Conservation (phyloP, 2,113 vertebrate species). For the Porphyrio hochstetteri region DNA sequence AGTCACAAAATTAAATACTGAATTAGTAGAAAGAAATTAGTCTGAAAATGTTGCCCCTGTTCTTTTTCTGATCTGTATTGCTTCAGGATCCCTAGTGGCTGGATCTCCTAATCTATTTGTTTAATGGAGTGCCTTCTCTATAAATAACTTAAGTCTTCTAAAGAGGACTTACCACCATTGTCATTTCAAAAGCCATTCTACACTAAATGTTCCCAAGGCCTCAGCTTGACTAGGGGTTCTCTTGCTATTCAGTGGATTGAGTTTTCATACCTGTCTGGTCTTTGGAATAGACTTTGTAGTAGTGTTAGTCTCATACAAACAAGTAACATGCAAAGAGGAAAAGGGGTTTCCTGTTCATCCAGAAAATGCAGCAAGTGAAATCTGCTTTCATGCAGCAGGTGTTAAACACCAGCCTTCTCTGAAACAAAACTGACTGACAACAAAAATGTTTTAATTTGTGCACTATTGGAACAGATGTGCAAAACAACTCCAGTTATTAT, state of each 20-base stretch:
- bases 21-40: not conserved
- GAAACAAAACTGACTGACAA: not conserved
- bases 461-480: not conserved
- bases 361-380: not conserved
- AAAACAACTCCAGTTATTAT: not conserved
- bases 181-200: not conserved
- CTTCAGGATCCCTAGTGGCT: not conserved
- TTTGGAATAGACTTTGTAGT: not conserved
- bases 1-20: not conserved
- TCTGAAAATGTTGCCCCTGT: not conserved
- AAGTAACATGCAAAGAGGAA: not conserved
- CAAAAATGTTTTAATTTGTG: not conserved
- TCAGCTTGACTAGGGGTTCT: not conserved
- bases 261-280: not conserved
- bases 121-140: not conserved
- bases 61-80: not conserved
- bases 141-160: not conserved
- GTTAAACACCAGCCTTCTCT: not conserved
- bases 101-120: not conserved
- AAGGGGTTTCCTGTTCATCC: not conserved
- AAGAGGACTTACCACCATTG: fast-evolving
- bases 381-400: not conserved
- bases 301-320: not conserved
- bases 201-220: not conserved
- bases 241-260: not conserved